Percentiles rank a stretch among this genome's conserved stretches.
Conservation (phyloP, 2,888 invertebrate species). For the Chamaedrilus cognettii region DNA sequence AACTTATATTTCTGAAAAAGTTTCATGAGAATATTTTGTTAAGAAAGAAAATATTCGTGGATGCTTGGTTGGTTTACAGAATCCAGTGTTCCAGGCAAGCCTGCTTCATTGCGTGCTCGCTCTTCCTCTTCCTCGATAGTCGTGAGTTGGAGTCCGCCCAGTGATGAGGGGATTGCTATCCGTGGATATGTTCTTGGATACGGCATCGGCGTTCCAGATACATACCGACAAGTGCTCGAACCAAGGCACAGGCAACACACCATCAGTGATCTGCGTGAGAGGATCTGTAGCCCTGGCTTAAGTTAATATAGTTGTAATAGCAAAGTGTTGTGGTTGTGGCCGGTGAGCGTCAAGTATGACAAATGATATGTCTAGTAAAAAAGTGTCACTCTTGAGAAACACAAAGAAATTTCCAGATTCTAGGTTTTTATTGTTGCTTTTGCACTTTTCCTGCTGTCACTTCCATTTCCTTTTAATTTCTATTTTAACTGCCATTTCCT, state of each 20-base stretch:
- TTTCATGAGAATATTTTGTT: too few relatives aligned
- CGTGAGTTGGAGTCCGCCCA: slow-evolving; percentile 85
- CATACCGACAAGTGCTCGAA: slow-evolving; percentile 76
- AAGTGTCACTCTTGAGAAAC: too few relatives aligned
- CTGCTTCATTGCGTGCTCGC: slow-evolving; percentile 78
- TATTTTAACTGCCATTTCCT: too few relatives aligned
- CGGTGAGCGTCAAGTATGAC: background rate
- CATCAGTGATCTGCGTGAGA: slow-evolving; percentile 75
- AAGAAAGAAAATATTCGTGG: background rate
- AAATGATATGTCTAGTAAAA: background rate
- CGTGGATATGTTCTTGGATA: slow-evolving; percentile 91
- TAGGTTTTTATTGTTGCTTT: too few relatives aligned
- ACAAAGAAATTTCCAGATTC: too few relatives aligned
- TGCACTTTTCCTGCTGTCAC: too few relatives aligned
- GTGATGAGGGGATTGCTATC: slow-evolving; percentile 77
- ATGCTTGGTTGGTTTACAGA: slow-evolving; percentile 49
- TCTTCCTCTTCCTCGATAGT: slow-evolving; percentile 83
- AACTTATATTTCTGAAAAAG: too few relatives aligned
- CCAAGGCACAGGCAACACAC: slow-evolving; percentile 79
- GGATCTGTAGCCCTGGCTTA: background rate
- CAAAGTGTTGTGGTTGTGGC: background rate
- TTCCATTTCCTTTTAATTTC: too few relatives aligned
- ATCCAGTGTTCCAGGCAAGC: slow-evolving; percentile 77
- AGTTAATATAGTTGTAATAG: background rate
- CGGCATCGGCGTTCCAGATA: slow-evolving; percentile 95